phyloP scores from a whole-genome alignment of 2,888 invertebrate genomes.

The Pharmacophagus antenor region DNA sequence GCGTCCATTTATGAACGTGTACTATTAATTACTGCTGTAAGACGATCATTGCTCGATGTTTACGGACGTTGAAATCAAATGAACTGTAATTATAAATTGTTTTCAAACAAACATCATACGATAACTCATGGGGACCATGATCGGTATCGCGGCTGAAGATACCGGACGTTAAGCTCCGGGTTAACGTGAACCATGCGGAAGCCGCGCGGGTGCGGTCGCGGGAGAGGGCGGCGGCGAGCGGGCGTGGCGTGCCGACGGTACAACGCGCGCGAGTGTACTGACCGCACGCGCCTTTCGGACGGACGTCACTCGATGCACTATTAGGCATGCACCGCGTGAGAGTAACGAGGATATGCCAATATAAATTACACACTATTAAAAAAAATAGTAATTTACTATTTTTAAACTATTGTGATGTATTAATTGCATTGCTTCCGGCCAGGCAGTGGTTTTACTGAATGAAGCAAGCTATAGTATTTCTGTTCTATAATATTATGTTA shows the following conservation, averaged over 20 bases:
- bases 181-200: conserved; percentile 36
- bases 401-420: no score
- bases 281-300: conserved; percentile 63
- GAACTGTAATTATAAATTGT: background rate
- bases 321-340: conserved; percentile 58
- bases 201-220: conserved; percentile 49
- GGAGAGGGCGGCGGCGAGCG: conserved; percentile 34
- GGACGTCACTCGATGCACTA: conserved; percentile 57
- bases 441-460: no score
- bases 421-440: no score
- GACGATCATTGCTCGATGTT: background rate
- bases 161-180: conserved; percentile 40
- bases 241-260: conserved; percentile 66
- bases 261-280: conserved; percentile 75
- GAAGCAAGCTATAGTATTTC: no score
- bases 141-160: conserved; percentile 8
- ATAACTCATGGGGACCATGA: conserved; percentile 1
- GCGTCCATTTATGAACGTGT: background rate
- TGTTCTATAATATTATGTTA: no score
- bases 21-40: background rate
- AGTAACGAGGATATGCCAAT: conserved; percentile 56
- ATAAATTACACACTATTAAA: no score
- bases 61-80: background rate
- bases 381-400: no score
- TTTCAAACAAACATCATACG: background rate